Evolutionary conservation across 1,140 invertebrate genomes (phyloP), one percentile per base, ranked within the genome.

Genomic region (Bombus difficillimus): DNA sequence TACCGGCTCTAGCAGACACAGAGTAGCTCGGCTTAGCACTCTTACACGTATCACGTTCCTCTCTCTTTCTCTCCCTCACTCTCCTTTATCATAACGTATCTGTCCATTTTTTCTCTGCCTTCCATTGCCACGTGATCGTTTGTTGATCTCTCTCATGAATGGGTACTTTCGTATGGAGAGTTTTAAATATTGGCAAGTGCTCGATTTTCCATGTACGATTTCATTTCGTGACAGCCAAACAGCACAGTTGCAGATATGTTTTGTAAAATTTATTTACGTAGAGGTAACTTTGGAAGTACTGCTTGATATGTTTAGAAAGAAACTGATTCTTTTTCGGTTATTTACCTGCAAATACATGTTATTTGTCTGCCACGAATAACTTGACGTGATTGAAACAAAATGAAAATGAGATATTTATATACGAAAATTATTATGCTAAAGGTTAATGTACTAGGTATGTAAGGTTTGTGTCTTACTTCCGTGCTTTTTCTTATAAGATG

Each of bases 1-100:
- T 91, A 93, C 88, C 88, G 91, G 91, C 88, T 92, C 88, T 93
- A 93, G 92, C 92, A 87, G 92, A 93, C 92, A 93, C 90, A 92
- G 92, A 93, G 91, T 93, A 93, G 93, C 91, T 92, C 91, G 92
- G 93, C 92, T 93, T 93, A 94, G 93, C 90, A 91, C 89, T 92
- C 86, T 91, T 89, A 83, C 85, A 75, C 77, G 89, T 89, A 86
- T 83, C 66, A 76, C 79, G 73, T 88, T 86, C 84, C 73, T 89
- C 85, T 88, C 77, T 89, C 69, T 68, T 53, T 86, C 64, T 91
- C 85, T 89, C 84, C 75, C 66, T 78, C 66, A 47, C 62, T 80
- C 59, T 79, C 73, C 64, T 66, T 71, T 80, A 64, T 79, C 10
- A n/a, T 22, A 75, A n/a, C 32, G 25, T 59, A 8, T 69, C 47